Base-by-base conservation (phyloP, 2,113 vertebrate genomes). In the Sitta europaea region DNA sequence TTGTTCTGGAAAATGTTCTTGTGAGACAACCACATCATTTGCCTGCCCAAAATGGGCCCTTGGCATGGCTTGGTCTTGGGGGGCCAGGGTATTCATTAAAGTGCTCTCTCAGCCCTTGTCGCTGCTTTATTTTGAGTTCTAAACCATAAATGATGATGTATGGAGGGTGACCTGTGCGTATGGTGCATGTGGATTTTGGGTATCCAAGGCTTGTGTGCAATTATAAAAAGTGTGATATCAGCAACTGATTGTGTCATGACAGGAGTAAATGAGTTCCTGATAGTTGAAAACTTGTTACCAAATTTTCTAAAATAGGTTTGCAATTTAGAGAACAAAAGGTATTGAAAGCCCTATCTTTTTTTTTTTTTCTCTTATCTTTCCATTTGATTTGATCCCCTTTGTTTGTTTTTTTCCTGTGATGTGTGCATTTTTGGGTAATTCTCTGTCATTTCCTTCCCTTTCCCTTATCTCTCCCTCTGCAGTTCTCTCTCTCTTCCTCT, bases 401-500 rank as follows among this genome's bases (percentile, higher is more conserved):
- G 72, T 91, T 81, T 90, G 31, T 55, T 58, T 87, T 90, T 35
- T 59, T 18, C 43, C 66, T 5, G 5, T 62, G 71, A 80, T 76
- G 68, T 8, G 4, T 58, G 72, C 67, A 10, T 80, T 90, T 95
- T 96, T 92, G 28, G 80, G 71, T 86, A 94, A 94, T 90, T 95
- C 90, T 90, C 81, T 72, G 40, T 89, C 2, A 12, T 86, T 94
- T 89, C 92, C 87, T 93, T 94, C 86, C 90, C 61, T 29, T 59
- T 72, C 76, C 62, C 88, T 91, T 95, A 90, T 94, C 92, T 95
- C 68, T 90, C 73, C 40, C 55, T 53, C 59, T 63, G 81, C 92
- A 88, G 74, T 93, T 93, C 84, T 93, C 45, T 90, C 50, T 76
- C 62, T 83, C 70, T 92, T 96, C 50, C 62, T 91, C 73, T 72